Percentiles rank a stretch among this genome's conserved stretches.
Evolutionary conservation across 2,888 invertebrate species (phyloP).

Genomic region (Nemotelus pantherinus): DNA sequence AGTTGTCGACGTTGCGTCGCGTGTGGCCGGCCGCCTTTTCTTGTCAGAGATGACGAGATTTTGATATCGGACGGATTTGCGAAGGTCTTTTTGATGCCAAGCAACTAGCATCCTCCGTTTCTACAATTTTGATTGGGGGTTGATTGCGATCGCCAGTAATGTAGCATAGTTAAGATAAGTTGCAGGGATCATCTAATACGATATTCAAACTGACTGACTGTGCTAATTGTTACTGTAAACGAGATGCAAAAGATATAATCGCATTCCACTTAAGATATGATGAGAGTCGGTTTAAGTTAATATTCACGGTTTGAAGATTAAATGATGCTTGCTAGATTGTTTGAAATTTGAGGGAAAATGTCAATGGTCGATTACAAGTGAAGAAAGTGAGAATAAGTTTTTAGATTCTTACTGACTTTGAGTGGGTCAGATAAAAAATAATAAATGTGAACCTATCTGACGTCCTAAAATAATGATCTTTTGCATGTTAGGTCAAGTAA

Average conservation of each 20-base stretch:
- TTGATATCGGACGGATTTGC: background rate
- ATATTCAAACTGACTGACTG: background rate
- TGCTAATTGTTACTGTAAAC: conserved; percentile 27
- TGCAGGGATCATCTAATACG: conserved; percentile 7
- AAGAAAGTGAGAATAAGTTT: too few relatives aligned
- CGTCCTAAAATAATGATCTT: too few relatives aligned
- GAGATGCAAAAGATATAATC: conserved; percentile 26
- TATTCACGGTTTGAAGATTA: conserved; percentile 31
- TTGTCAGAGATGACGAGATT: conserved; percentile 26
- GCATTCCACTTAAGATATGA: conserved; percentile 19
- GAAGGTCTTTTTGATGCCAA: background rate
- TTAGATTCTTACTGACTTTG: too few relatives aligned
- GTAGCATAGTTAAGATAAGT: conserved; percentile 2
- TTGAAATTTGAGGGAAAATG: background rate
- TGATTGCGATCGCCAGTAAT: background rate
- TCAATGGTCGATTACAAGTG: background rate
- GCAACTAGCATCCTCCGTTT: too few relatives aligned
- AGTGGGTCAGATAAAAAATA: too few relatives aligned
- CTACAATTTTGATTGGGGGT: too few relatives aligned
- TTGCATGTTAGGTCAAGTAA: too few relatives aligned
- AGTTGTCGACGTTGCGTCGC: conserved; percentile 24
- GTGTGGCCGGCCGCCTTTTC: conserved; percentile 8
- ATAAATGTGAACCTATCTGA: too few relatives aligned
- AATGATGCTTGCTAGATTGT: conserved; percentile 19
- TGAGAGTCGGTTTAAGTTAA: conserved; percentile 24